Percentiles rank a stretch among this genome's conserved stretches.
Conservation (phyloP, 1,140 invertebrate genomes). For the Cryptotermes secundus region DNA sequence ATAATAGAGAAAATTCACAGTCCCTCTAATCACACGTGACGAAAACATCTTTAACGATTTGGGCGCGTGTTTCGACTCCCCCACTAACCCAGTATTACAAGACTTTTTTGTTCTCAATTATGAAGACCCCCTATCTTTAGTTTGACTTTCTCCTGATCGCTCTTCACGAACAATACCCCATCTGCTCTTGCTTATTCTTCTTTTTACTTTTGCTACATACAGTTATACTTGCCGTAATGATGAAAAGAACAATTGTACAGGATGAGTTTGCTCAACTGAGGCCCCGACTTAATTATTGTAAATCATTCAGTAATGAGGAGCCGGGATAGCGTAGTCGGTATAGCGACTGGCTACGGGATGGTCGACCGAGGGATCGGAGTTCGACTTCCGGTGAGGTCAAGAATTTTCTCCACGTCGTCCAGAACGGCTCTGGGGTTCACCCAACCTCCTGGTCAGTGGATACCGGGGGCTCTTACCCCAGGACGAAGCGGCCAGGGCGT, state of each 20-base stretch:
- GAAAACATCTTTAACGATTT: not conserved
- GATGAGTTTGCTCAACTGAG: no score
- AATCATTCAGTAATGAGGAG: no score
- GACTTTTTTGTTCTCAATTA: constrained; percentile 18
- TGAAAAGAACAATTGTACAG: not conserved
- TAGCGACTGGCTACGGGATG: no score
- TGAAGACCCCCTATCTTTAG: not conserved
- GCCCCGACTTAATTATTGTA: no score
- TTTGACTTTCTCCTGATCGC: not conserved
- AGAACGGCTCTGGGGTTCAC: no score
- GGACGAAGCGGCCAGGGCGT: no score
- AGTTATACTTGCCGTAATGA: not conserved
- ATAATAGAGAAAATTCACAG: not conserved
- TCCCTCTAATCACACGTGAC: not conserved
- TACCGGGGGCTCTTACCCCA: no score
- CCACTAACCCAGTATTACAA: not conserved
- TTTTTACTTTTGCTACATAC: not conserved
- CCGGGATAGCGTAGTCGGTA: no score
- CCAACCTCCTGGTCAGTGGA: no score
- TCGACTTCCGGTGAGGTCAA: no score
- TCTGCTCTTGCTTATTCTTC: not conserved
- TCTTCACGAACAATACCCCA: not conserved
- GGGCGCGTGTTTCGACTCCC: not conserved
- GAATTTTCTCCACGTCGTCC: no score
- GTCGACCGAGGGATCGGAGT: no score